Evolutionary conservation across 2,113 vertebrate genomes (phyloP), one percentile per base, ranked within the genome.

Genomic region (Mastomys natalensis): DNA sequence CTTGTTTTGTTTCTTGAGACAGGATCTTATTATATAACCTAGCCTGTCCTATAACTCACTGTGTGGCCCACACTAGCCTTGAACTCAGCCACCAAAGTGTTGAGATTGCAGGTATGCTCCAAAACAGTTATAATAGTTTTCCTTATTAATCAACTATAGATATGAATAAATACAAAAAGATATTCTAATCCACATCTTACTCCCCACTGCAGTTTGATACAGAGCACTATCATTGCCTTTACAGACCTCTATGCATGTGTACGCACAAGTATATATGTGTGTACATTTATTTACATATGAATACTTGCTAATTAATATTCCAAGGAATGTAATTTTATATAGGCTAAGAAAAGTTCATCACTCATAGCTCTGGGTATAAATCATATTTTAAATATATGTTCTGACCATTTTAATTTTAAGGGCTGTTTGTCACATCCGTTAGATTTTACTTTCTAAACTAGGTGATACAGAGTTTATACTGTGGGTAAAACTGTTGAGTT

Each of bases 371-470:
- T 76, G 17, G 34, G 62, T 86, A 58, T 29, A 73, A 94, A 91
- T 94, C 19, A 66, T 87, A 73, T 92, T 86, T 94, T 84, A 97
- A 95, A 78, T 66, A 55, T 68, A 29, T 64, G 82, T 95, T 94
- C 85, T 93, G 45, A 91, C 84, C 0, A 87, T 82, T 90, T 96
- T 70, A 86, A 24, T 64, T 85, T 84, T 92, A 66, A 40, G 55
- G 29, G 9, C 37, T 82, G 17, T 37, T 26, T 24, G 81, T 51
- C 64, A 70, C 80, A 90, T 72, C 26, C 73, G 19, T 37, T 45
- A 78, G 89, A 87, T 87, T 93, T 93, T 94, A 43, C 40, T 87
- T 78, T 84, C 45, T 85, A 48, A 55, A 29, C 21, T 86, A 31
- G 13, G 31, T 82, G 45, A 78, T 66, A 77, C 85, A 95, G 76